A percentile compares a stretch with the other conserved stretches of the same genome.
Conservation (phyloP, 2,797 vertebrate species). For the Falco biarmicus region DNA sequence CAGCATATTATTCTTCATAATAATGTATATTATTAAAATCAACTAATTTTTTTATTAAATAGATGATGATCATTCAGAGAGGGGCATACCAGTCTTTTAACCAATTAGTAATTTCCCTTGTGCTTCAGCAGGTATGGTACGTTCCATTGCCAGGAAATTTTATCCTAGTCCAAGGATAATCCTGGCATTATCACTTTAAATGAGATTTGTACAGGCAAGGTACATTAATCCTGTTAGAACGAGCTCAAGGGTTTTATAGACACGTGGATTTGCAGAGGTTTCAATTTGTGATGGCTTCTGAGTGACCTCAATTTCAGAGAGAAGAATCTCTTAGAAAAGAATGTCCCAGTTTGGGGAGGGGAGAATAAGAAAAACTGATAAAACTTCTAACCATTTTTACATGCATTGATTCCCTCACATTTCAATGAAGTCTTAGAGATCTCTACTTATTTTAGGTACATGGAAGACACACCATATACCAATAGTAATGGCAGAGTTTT, state of each 20-base stretch:
- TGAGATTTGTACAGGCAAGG: slow-evolving; percentile 15
- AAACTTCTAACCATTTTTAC: background rate
- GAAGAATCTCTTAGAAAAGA: background rate
- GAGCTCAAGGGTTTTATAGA: background rate
- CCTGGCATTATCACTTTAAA: slow-evolving; percentile 9
- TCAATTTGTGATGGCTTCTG: background rate
- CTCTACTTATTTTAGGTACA: background rate
- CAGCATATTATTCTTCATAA: background rate
- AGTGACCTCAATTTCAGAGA: background rate
- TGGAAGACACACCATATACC: background rate
- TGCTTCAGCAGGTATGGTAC: background rate
- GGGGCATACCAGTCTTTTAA: background rate
- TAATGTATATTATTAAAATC: background rate
- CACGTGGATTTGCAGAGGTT: background rate
- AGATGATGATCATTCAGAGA: background rate
- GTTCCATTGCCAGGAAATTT: background rate
- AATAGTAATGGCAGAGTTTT: background rate
- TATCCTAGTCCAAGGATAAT: background rate
- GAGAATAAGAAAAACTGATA: background rate
- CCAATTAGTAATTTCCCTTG: background rate
- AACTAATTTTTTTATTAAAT: background rate
- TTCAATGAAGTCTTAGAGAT: background rate
- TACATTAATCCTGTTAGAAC: slow-evolving; percentile 1
- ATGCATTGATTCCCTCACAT: background rate
- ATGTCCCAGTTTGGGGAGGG: background rate